Conservation (phyloP, 2,113 vertebrate species). For the Nothoprocta perdicaria region DNA sequence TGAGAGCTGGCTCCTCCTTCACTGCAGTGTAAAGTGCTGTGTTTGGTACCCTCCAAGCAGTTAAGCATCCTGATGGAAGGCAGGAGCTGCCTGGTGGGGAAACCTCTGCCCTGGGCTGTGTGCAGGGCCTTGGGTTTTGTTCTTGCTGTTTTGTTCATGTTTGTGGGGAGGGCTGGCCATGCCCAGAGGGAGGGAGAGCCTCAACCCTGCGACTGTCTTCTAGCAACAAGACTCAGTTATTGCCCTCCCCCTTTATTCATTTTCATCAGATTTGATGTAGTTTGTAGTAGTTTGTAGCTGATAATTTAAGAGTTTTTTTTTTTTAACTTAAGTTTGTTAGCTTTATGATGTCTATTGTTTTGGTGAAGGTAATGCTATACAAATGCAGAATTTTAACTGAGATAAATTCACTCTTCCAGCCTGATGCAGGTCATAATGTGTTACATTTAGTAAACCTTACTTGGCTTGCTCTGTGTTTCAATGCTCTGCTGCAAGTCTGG, state of each 20-base stretch:
- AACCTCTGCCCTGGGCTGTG: neutral
- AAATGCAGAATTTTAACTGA: neutral
- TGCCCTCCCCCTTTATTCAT: neutral
- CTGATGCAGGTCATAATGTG: neutral
- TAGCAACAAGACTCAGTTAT: neutral
- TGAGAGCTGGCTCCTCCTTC: neutral
- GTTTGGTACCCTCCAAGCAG: neutral
- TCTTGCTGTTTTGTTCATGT: neutral
- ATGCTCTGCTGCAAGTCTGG: neutral
- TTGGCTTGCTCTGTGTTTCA: neutral
- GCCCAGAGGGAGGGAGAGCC: neutral
- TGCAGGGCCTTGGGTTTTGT: neutral
- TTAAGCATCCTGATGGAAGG: neutral
- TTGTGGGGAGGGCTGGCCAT: neutral
- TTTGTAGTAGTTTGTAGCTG: rapidly evolving
- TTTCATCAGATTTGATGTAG: neutral
- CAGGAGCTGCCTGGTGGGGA: rapidly evolving
- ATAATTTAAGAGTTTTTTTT: too few species aligned
- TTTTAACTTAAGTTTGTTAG: too few species aligned
- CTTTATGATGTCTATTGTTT: rapidly evolving
- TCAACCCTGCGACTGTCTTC: neutral
- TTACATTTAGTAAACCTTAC: neutral
- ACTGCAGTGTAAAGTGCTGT: neutral
- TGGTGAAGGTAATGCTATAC: rapidly evolving
- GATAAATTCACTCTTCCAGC: neutral